Base-by-base conservation (phyloP, 2,113 vertebrate genomes). In the Myrmophylax atrothorax region DNA sequence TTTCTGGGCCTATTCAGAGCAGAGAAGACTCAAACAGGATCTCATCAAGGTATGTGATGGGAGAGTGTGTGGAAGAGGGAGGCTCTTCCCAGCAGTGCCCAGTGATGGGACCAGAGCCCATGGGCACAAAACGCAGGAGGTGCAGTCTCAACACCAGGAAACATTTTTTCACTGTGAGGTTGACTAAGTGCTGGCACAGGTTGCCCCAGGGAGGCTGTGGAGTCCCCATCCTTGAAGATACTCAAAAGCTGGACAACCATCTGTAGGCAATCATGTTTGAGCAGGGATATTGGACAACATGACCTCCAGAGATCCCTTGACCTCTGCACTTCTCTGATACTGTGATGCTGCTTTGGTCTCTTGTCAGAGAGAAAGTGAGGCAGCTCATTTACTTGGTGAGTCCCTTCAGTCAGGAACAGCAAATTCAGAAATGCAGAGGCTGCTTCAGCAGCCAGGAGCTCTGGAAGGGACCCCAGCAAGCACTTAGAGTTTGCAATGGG, bases 401-500 rank as follows among this genome's bases (percentile, higher is more conserved):
- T 64, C 14, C 33, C 31, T 84, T 75, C 52, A 64, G 1, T 58
- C 35, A 70, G 79, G 35, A 85, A 35, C 18, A 55, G 59, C n/a
- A 59, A 31, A 84, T 77, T 85, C 35, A 66, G 64, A 86, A 79
- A 77, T 29, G 20, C 14, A 42, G 58, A 66, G 9, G 8, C 13
- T 28, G 14, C 28, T 88, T 13, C 37, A 66, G 38, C 23, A 53
- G 42, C 14, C 33, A 59, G 18, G 16, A 93, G 26, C 67, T 81
- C 44, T 84, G 62, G 23, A 81, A 75, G 44, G 70, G 18, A 64
- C 28, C 22, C n/a, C 29, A 68, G 2, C 25, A 63, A 67, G 20
- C 35, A 38, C 0, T 0, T 5, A 23, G 31, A 55, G 12, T 64
- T 68, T 87, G n/a, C n/a, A 46, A n/a, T 68, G n/a, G 67, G 67